Evolutionary conservation across 2,888 invertebrate genomes (phyloP).

Genomic region (Margaritifera margaritifera): DNA sequence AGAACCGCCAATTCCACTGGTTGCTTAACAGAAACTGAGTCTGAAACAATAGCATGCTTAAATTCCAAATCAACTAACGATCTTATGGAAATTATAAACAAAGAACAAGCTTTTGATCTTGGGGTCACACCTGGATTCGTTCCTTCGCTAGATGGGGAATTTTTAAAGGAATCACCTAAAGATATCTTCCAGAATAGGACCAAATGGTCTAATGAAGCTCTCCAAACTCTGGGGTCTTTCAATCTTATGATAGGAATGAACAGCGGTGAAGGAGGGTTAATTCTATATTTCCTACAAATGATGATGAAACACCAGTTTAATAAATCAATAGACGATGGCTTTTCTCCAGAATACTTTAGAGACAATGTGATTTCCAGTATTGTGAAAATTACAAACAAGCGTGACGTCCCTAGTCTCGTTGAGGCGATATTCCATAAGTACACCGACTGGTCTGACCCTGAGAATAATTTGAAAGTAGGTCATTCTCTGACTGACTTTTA

Average conservation of each 20-base stretch:
- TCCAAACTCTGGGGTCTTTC: conserved; percentile 1
- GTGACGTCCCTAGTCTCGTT: conserved; percentile 5
- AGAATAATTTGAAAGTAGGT: conserved; percentile 14
- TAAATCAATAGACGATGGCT: conserved; percentile 8
- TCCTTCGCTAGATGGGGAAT: conserved; percentile 92
- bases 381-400: conserved; percentile 18
- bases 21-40: conserved; percentile 79
- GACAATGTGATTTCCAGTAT: conserved; percentile 25
- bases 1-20: conserved; percentile 87
- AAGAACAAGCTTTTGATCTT: conserved; percentile 34
- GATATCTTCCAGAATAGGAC: conserved; percentile 2
- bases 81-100: conserved; percentile 26
- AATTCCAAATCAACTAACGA: conserved; percentile 65
- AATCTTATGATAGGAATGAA: conserved; percentile 40
- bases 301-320: conserved; percentile 16
- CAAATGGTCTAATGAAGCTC: conserved; percentile 15
- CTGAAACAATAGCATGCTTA: conserved; percentile 84
- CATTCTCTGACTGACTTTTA: conserved; percentile 29
- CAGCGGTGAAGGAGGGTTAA: conserved; percentile 43
- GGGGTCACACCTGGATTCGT: conserved; percentile 74
- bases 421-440: conserved; percentile 29
- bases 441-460: conserved; percentile 29
- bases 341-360: conserved; percentile 19
- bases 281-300: conserved; percentile 24
- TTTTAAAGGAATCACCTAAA: conserved; percentile 82